Percentiles rank a stretch among this genome's conserved stretches.
phyloP scores from a whole-genome alignment of 2,797 vertebrate species.

The Dallia pectoralis region DNA sequence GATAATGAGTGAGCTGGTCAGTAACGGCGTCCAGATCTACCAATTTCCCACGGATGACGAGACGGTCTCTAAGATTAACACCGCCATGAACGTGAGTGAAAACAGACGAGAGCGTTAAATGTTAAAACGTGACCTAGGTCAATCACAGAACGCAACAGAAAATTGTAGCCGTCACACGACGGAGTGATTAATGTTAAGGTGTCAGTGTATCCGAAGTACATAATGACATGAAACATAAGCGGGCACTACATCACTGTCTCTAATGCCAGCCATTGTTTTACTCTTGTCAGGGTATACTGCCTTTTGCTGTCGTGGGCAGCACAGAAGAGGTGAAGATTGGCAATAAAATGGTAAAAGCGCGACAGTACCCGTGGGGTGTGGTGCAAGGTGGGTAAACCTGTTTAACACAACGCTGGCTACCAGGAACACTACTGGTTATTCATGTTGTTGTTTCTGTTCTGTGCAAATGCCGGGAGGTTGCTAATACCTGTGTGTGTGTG shows the following conservation, averaged over 20 bases:
- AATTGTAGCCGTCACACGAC: too few relatives aligned
- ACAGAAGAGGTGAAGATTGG: constrained; percentile 80
- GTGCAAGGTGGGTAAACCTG: constrained; percentile 77
- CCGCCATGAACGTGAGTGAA: constrained; percentile 82
- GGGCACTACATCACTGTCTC: neutral
- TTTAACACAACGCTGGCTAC: neutral
- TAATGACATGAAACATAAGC: neutral
- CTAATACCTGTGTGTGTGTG: neutral
- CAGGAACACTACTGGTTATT: too few relatives aligned
- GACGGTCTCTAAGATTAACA: constrained; percentile 83
- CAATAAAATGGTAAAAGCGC: constrained; percentile 82
- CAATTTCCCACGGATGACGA: constrained; percentile 86
- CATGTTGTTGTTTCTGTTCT: neutral
- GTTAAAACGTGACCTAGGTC: too few relatives aligned
- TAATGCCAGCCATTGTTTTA: neutral
- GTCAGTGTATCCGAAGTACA: neutral
- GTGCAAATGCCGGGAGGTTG: neutral
- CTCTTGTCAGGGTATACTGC: constrained; percentile 77
- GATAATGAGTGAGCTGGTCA: constrained; percentile 88
- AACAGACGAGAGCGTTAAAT: too few relatives aligned
- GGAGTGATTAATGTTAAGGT: too few relatives aligned
- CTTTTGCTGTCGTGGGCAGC: constrained; percentile 84
- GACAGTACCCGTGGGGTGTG: constrained; percentile 84
- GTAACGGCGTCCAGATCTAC: constrained; percentile 87
- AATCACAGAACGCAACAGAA: too few relatives aligned